Conservation (phyloP, 1,140 invertebrate species). For the Bombus soroeensis region DNA sequence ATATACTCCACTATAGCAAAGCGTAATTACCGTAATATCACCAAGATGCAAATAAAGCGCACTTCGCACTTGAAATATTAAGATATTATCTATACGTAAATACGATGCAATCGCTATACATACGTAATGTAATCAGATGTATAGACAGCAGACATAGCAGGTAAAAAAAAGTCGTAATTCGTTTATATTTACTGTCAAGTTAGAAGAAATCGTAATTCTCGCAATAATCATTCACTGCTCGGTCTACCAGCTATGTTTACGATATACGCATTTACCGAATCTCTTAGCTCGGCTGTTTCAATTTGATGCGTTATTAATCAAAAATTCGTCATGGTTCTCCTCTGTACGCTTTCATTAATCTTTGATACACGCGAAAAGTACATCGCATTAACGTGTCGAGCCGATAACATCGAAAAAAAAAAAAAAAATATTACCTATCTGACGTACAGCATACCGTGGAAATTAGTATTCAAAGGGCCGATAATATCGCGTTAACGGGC, state of each 20-base stretch:
- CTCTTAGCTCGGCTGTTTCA: conserved; percentile 3
- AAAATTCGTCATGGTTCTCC: conserved; percentile 34
- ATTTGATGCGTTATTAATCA: conserved; percentile 45
- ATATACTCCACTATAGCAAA: not conserved
- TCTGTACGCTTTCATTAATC: conserved; percentile 42
- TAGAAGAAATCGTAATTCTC: not conserved
- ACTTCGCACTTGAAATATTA: not conserved
- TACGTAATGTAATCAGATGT: not conserved
- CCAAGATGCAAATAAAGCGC: conserved; percentile 10
- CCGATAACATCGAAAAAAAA: conserved; percentile 22
- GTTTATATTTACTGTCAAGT: not conserved
- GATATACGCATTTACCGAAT: not conserved
- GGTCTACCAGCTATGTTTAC: not conserved
- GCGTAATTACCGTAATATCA: conserved; percentile 21
- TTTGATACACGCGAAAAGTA: conserved; percentile 32
- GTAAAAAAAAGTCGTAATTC: not conserved
- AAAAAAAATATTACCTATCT: conserved; percentile 38
- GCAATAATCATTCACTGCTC: not conserved
- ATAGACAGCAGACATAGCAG: too few species aligned
- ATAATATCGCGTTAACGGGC: conserved; percentile 46
- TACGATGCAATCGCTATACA: not conserved
- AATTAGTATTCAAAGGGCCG: conserved; percentile 52
- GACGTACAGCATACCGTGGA: conserved; percentile 11
- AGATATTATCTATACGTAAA: conserved; percentile 3
- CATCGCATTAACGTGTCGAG: conserved; percentile 9